Evolutionary conservation across 2,888 invertebrate genomes (phyloP), one percentile per base, ranked within the genome.

Genomic region (Merodon equestris): DNA sequence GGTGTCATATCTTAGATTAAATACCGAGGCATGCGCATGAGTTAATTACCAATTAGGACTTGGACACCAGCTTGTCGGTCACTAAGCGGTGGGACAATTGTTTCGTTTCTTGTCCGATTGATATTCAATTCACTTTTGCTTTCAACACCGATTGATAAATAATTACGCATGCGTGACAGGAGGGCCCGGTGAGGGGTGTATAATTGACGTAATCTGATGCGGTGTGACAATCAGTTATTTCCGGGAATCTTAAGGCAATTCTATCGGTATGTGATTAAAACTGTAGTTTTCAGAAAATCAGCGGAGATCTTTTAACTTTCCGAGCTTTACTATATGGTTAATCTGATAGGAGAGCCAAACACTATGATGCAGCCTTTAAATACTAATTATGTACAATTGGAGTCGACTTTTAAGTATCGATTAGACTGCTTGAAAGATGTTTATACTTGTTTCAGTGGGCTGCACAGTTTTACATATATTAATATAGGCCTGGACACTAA

Each of bases 21-120:
- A 72, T 63, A 64, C 72, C 72, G 51, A 72, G 44, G 63, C 72
- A 72, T 71, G 53, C 57, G 51, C 72, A 64, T 64, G 72, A 72
- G 64, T 57, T 72, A 72, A 72, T 63, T 72, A 64, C 44, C 63
- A 64, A 72, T 64, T 64, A 58, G 64, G 42, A 50, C 12, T 47
- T 38, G 56, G 19, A 47, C n/a, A n/a, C n/a, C n/a, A 7, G 27
- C 38, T 51, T 53, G 44, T 45, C 50, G 47, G 53, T 48, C 45
- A 56, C 18, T 44, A 61, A 40, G 58, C 47, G 44, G 61, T 58
- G 40, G 40, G 40, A 51, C 34, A 15, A 17, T 44, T 19, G 51
- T 18, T 44, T 27, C 7, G 27, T 27, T 27, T 27, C 27, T 27
- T 45, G 47, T 13, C 14, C 13, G 68, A 70, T 70, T 70, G 60